Evolutionary conservation across 2,113 vertebrate species (phyloP).

Genomic region (Dipodomys stephensi): DNA sequence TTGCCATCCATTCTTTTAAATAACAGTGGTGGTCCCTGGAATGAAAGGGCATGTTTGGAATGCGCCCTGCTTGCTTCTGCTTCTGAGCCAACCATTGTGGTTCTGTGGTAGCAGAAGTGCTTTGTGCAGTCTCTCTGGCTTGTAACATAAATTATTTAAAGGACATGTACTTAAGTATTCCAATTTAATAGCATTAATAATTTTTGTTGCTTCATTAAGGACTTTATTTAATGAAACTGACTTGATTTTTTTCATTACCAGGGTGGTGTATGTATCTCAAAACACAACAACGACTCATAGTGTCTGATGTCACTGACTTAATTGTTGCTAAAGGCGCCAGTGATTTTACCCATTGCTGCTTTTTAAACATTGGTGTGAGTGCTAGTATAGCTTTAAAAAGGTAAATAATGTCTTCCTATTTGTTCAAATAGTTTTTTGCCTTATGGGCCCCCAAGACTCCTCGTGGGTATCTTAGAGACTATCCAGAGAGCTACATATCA

Average conservation of each 20-base stretch:
- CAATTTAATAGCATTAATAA: neutral
- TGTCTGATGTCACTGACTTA: neutral
- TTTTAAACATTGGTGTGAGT: neutral
- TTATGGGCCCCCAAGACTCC: neutral
- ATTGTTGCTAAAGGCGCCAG: neutral
- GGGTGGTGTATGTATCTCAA: neutral
- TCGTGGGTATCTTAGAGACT: neutral
- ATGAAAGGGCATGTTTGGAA: neutral
- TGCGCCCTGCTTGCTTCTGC: neutral
- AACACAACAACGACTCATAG: neutral
- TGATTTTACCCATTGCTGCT: neutral
- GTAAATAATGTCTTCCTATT: neutral
- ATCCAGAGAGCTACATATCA: neutral
- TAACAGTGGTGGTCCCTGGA: neutral
- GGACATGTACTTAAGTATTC: neutral
- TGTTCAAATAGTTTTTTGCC: neutral
- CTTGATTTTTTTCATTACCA: neutral
- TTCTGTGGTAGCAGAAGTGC: neutral
- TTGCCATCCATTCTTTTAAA: neutral
- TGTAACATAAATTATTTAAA: slow-evolving; percentile 40
- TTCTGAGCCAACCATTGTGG: neutral
- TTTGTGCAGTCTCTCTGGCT: neutral
- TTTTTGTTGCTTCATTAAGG: neutral
- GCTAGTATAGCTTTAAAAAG: neutral
- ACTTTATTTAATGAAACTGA: neutral